phyloP scores from a whole-genome alignment of 2,888 invertebrate species.

The Drosophila ustulata region DNA sequence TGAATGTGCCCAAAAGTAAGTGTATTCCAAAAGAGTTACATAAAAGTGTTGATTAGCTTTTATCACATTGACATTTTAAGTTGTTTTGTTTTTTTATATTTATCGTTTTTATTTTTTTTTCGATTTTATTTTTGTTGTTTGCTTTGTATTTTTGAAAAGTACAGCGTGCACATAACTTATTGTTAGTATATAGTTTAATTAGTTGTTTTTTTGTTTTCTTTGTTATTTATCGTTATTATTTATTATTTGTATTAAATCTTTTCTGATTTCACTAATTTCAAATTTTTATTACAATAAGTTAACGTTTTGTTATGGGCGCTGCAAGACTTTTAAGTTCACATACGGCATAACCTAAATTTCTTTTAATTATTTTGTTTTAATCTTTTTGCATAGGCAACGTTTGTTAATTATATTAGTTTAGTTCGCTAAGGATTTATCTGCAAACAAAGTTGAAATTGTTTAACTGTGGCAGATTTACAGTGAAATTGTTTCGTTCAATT shows the following conservation, averaged over 20 bases:
- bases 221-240: background rate
- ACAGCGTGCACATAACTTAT: conserved; percentile 76
- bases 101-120: conserved; percentile 35
- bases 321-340: conserved; percentile 38
- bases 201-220: conserved; percentile 35
- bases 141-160: conserved; percentile 70
- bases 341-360: conserved; percentile 40
- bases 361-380: conserved; percentile 29
- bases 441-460: conserved; percentile 46
- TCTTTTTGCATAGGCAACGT: conserved; percentile 70
- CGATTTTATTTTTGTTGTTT: conserved; percentile 35
- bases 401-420: conserved; percentile 51
- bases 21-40: conserved; percentile 64
- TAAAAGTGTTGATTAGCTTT: conserved; percentile 72
- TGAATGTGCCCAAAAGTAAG: conserved; percentile 66
- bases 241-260: conserved; percentile 15
- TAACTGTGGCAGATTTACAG: conserved; percentile 53
- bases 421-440: conserved; percentile 54
- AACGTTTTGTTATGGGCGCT: conserved; percentile 62
- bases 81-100: conserved; percentile 44
- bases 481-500: conserved; percentile 61
- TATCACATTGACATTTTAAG: conserved; percentile 74
- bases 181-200: conserved; percentile 56
- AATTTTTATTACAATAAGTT: conserved; percentile 68
- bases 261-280: conserved; percentile 46